Base-by-base conservation (phyloP, 2,797 vertebrate species). In the Gambusia yucatana region DNA sequence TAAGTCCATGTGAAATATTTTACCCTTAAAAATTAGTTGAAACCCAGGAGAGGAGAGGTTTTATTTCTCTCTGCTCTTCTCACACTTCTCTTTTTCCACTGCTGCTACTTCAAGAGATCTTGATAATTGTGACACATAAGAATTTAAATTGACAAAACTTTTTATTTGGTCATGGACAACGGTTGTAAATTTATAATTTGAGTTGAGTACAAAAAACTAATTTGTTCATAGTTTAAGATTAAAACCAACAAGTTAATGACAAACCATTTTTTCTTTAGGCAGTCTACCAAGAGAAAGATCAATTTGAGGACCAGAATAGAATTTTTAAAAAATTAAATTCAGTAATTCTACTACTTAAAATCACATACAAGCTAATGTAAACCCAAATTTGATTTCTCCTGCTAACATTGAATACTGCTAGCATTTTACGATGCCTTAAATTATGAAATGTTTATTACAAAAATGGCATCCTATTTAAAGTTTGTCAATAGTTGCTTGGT, bases 331-430 rank as follows among this genome's bases (percentile, higher is more conserved):
- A 17, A 47, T 47, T 47, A 6, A 47, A 47, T 17, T 50, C 20
- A 50, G 20, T 25, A 22, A 50, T 50, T 50, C 20, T 25, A 50
- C 7, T 3, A 50, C 22, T 11, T 55, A 55, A 55, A 55, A n/a
- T n/a, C 52, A n/a, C 10, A 55, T 55, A 55, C 4, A 55, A 55
- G 8, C 52, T 55, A n/a, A 55, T 17, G 13, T 16, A 61, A 61
- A 30, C 30, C 14, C 30, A 33, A 33, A 61, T 33, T 33, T 39
- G 0, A 39, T 41, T 67, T 41, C 8, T 41, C 36, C 22, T 41
- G 33, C 33, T 10, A 41, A 22, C 11, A 22, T 41, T 93, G 94
- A 96, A 95, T 94, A 94, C 20, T 39, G 9, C 10, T 41, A 13
- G 9, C 11, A 25, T 25, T 36, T 65, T 1, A 22, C 1, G 9